phyloP scores from a whole-genome alignment of 2,797 vertebrate genomes.

The Bradypus variegatus region DNA sequence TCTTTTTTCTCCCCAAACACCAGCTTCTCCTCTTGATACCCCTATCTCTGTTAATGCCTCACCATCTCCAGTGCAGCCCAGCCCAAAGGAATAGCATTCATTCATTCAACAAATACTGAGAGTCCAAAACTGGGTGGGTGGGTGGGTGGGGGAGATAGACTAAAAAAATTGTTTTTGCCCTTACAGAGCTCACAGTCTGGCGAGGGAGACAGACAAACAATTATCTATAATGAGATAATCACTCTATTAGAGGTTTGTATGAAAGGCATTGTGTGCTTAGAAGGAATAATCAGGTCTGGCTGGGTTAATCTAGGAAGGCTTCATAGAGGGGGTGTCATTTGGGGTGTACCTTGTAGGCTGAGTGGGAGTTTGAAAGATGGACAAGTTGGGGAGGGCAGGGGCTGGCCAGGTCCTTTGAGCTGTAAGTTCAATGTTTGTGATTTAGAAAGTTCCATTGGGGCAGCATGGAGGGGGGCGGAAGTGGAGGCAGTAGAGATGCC shows the following conservation, averaged over 20 bases:
- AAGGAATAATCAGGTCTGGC: not conserved
- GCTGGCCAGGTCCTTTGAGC: not conserved
- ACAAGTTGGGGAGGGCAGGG: not conserved
- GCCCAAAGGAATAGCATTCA: not conserved
- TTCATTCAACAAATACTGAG: not conserved
- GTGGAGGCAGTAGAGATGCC: not conserved
- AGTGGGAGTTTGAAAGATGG: not conserved
- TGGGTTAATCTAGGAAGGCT: constrained; percentile 9
- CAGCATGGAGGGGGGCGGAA: not conserved
- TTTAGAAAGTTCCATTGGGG: not conserved
- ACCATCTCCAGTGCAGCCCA: not conserved
- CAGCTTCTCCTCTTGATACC: not conserved
- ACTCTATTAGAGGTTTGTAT: constrained; percentile 25
- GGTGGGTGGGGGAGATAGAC: not conserved
- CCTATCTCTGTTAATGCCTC: not conserved
- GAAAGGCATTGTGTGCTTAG: not conserved
- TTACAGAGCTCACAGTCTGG: constrained; percentile 7
- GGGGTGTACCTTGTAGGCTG: not conserved
- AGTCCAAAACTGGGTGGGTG: not conserved
- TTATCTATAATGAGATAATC: constrained; percentile 33
- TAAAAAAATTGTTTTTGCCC: constrained; percentile 23
- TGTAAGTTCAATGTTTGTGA: not conserved
- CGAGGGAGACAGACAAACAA: not conserved
- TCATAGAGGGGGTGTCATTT: constrained; percentile 4
- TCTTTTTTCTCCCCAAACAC: not conserved